Conservation (phyloP, 1,140 invertebrate species). For the Tetramorium alpestre region DNA sequence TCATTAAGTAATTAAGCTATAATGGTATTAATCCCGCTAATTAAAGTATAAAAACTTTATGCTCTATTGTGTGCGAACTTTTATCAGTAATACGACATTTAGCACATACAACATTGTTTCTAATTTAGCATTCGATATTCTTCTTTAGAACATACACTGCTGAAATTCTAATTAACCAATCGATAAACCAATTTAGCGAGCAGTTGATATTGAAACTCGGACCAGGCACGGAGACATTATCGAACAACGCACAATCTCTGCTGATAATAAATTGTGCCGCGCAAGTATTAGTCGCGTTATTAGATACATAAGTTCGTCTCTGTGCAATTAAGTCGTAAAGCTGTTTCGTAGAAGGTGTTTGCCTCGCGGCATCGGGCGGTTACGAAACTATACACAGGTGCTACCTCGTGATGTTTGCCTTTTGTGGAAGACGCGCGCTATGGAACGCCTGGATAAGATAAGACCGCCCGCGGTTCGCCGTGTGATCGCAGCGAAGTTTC, state of each 20-base stretch:
- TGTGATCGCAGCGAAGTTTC: slow-evolving; percentile 21
- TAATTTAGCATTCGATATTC: not conserved
- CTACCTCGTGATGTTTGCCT: slow-evolving; percentile 45
- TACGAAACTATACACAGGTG: slow-evolving; percentile 43
- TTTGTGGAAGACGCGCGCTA: slow-evolving; percentile 21
- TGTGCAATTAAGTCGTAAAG: slow-evolving; percentile 45
- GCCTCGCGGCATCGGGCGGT: slow-evolving; percentile 18
- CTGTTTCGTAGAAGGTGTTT: slow-evolving; percentile 33
- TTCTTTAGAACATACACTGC: not conserved
- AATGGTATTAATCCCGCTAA: slow-evolving; percentile 23
- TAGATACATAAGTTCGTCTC: not conserved
- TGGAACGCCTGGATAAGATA: slow-evolving; percentile 33
- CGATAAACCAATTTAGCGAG: not conserved
- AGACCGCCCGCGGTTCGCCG: slow-evolving; percentile 9
- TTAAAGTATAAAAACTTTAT: not conserved
- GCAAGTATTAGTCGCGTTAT: slow-evolving; percentile 9
- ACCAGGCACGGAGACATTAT: not conserved
- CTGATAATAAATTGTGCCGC: slow-evolving; percentile 25
- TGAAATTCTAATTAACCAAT: not conserved
- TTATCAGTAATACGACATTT: not conserved
- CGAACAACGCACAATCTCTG: not conserved
- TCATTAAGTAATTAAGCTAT: not conserved
- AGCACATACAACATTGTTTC: not conserved
- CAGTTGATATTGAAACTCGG: not conserved
- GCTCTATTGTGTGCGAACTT: not conserved